Percentiles rank a stretch among this genome's conserved stretches.
Evolutionary conservation across 2,797 vertebrate species (phyloP).

Genomic region (Molossus alvarezi): DNA sequence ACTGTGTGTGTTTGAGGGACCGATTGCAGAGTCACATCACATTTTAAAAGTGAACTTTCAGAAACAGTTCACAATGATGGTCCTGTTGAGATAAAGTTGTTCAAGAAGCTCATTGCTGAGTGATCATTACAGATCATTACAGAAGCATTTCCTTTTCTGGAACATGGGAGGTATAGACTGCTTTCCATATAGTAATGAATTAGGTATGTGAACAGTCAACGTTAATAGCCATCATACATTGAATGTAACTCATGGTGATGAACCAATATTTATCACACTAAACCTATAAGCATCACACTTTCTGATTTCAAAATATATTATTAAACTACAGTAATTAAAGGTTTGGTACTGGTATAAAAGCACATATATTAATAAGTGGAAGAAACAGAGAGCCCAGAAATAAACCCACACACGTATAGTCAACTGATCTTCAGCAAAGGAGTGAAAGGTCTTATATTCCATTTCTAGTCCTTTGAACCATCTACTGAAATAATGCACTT

Average conservation of each 20-base stretch:
- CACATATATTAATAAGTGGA: background rate
- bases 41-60: conserved; percentile 39
- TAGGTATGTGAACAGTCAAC: background rate
- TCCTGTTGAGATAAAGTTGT: background rate
- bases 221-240: background rate
- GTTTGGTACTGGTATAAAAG: background rate
- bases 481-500: conserved; percentile 62
- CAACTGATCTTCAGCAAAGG: background rate
- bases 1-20: background rate
- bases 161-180: background rate
- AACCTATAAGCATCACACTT: background rate
- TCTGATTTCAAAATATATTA: conserved; percentile 38
- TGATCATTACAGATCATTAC: background rate
- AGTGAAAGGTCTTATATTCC: conserved; percentile 50
- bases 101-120: background rate
- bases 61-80: background rate
- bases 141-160: background rate
- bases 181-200: background rate
- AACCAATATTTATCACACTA: background rate
- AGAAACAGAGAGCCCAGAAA: background rate
- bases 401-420: background rate
- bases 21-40: background rate
- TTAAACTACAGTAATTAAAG: background rate
- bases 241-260: background rate
- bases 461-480: conserved; percentile 66